Conservation (phyloP, 2,888 invertebrate genomes). For the Lasioglossum leucozonium region DNA sequence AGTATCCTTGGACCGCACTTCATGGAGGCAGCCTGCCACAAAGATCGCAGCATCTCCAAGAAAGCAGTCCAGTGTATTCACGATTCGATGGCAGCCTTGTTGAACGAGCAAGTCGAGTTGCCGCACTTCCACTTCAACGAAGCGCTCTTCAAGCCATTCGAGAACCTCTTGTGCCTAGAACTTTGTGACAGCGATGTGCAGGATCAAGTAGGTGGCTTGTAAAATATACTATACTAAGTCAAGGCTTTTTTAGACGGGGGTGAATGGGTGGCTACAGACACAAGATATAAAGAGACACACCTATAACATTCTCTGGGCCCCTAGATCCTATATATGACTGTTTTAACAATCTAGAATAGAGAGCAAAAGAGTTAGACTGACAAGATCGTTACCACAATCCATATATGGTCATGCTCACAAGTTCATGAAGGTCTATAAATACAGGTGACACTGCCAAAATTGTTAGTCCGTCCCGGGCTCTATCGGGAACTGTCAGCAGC, state of each 20-base stretch:
- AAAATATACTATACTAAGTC: background rate
- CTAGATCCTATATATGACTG: background rate
- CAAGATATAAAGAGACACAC: background rate
- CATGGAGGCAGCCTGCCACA: constrained; percentile 97
- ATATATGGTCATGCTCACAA: background rate
- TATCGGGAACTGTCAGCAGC: no score
- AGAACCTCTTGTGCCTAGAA: constrained; percentile 96
- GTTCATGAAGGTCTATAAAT: background rate
- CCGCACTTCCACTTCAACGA: constrained; percentile 98
- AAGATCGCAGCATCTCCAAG: constrained; percentile 94
- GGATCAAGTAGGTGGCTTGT: constrained; percentile 83
- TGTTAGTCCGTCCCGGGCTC: background rate
- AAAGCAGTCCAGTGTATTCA: constrained; percentile 96
- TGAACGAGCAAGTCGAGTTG: constrained; percentile 94
- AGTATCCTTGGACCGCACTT: constrained; percentile 96
- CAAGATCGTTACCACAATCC: background rate
- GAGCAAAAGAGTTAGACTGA: background rate
- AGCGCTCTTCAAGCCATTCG: constrained; percentile 96
- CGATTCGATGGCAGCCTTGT: constrained; percentile 94
- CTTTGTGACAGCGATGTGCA: constrained; percentile 97
- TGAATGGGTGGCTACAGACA: background rate
- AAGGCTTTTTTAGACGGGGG: background rate
- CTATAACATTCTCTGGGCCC: background rate
- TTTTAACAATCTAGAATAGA: background rate
- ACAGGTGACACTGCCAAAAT: background rate